Conservation (phyloP, 1,140 invertebrate genomes). For the Drosophila rufa region DNA sequence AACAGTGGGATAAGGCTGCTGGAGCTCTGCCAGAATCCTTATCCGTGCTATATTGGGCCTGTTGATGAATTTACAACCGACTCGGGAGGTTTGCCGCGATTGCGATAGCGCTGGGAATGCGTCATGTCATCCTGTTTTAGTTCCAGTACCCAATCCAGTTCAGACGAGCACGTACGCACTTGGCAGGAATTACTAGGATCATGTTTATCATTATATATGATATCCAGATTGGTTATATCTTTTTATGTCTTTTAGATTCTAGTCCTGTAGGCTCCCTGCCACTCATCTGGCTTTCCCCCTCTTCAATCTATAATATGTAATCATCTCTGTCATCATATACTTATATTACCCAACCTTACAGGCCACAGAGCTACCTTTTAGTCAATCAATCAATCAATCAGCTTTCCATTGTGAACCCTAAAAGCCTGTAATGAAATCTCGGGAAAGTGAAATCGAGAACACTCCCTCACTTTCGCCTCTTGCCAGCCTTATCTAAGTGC, state of each 20-base stretch:
- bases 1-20: constrained; percentile 3
- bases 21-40: background rate
- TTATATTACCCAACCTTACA: background rate
- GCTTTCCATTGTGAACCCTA: too few species aligned
- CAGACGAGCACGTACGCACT: too few species aligned
- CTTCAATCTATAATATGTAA: background rate
- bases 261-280: background rate
- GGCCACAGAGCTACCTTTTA: background rate
- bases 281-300: too few species aligned
- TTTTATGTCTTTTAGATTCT: too few species aligned
- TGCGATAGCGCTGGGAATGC: background rate
- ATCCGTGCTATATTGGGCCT: too few species aligned
- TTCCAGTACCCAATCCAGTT: background rate
- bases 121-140: background rate
- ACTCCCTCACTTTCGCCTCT: constrained; percentile 6
- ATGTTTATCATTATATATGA: too few species aligned
- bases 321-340: background rate
- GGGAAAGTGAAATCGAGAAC: constrained; percentile 9
- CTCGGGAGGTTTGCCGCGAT: background rate
- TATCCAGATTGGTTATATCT: too few species aligned
- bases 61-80: constrained; percentile 22
- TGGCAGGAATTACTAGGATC: too few species aligned
- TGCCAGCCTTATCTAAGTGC: background rate
- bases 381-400: background rate
- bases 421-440: background rate